A percentile compares a stretch with the other conserved stretches of the same genome.
These are phyloP conservation scores for Conger conger DNA, from an alignment of 2,113 vertebrate genomes.

Conservation along the genomic window DNA sequence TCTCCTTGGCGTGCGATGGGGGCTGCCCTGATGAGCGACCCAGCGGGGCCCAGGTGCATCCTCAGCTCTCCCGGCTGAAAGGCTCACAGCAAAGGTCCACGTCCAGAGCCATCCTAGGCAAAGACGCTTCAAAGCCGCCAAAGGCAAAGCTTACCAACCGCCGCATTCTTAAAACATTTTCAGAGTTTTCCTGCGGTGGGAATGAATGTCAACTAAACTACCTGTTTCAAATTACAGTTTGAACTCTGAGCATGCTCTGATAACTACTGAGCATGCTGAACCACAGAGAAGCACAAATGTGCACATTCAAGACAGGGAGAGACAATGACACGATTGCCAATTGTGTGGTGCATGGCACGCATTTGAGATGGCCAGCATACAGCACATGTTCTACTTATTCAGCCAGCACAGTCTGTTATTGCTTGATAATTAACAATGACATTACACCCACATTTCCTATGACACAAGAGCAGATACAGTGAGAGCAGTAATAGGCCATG, in stretches of 20 bases:
- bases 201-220: too few relatives aligned
- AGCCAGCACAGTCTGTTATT: neutral
- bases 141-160: neutral
- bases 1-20: neutral
- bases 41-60: slow-evolving; percentile 51
- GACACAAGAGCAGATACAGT: neutral
- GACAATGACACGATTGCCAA: neutral
- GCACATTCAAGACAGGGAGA: neutral
- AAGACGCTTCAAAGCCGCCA: neutral
- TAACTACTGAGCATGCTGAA: neutral
- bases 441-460: neutral
- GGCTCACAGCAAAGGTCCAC: neutral
- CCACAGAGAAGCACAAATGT: neutral
- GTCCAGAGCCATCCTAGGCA: neutral
- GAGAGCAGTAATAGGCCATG: neutral
- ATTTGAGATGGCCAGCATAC: neutral
- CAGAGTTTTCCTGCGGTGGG: too few relatives aligned
- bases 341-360: neutral
- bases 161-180: neutral
- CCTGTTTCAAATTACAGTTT: too few relatives aligned
- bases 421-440: neutral
- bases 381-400: neutral
- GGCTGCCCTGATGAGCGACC: slow-evolving; percentile 5
- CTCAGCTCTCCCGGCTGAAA: slow-evolving; percentile 29
- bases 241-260: too few relatives aligned